A percentile compares a stretch with the other conserved stretches of the same genome.
phyloP scores from a whole-genome alignment of 2,888 invertebrate species.

The Nemapogon koenigi region DNA sequence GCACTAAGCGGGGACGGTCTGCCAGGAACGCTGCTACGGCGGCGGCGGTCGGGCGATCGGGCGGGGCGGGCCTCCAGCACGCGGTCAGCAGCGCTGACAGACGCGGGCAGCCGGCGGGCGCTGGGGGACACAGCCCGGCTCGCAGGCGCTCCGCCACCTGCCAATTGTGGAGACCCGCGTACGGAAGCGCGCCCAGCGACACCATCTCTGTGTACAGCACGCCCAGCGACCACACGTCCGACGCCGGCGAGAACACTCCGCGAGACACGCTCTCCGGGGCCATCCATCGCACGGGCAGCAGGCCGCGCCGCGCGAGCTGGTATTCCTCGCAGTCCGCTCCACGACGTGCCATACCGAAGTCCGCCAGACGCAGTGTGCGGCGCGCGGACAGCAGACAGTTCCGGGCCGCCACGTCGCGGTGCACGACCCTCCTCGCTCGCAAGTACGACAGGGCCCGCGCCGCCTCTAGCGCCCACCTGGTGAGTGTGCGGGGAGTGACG shows the following conservation, averaged over 20 bases:
- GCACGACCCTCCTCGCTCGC: slow-evolving; percentile 84
- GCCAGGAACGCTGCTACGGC: slow-evolving; percentile 84
- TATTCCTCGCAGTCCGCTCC: slow-evolving; percentile 91
- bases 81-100: slow-evolving; percentile 82
- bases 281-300: slow-evolving; percentile 94
- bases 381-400: slow-evolving; percentile 82
- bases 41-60: slow-evolving; percentile 75
- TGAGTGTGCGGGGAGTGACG: slow-evolving; percentile 79
- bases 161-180: slow-evolving; percentile 84
- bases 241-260: slow-evolving; percentile 84
- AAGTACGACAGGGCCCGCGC: slow-evolving; percentile 86
- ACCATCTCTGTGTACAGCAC: slow-evolving; percentile 87
- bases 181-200: slow-evolving; percentile 91
- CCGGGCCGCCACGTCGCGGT: slow-evolving; percentile 83
- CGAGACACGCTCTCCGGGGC: slow-evolving; percentile 85
- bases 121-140: slow-evolving; percentile 72
- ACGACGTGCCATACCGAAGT: slow-evolving; percentile 92
- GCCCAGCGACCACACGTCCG: slow-evolving; percentile 92
- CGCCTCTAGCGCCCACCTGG: slow-evolving; percentile 87
- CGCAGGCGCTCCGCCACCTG: slow-evolving; percentile 85
- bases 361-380: slow-evolving; percentile 79
- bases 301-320: slow-evolving; percentile 84
- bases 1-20: slow-evolving; percentile 76
- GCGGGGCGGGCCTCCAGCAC: slow-evolving; percentile 78
- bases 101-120: slow-evolving; percentile 80